Base-by-base conservation (phyloP, 2,888 invertebrate species). In the Drosophila yooni region DNA sequence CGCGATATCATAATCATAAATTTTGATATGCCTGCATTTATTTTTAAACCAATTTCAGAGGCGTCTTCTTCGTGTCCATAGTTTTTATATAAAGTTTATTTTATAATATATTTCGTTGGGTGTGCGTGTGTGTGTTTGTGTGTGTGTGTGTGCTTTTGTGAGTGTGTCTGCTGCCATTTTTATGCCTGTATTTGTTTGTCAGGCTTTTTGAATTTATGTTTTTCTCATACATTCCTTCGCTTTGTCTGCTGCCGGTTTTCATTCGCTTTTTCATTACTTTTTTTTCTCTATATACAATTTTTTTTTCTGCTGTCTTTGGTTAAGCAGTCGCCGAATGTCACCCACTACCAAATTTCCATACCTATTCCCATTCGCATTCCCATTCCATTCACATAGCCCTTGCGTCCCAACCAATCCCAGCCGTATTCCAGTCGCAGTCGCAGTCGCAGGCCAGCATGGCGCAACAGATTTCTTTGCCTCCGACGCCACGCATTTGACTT, bases 401-500 rank as follows among this genome's bases (percentile, higher is more conserved):
- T 43, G 48, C 72, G 43, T 69, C 77, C 59, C 76, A 63, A 38
- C 51, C 69, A 48, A 52, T 65, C 60, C 65, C 63, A 63, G 56
- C 34, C 62, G 38, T 58, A 36, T 72, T 64, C 52, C 72, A 70
- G 52, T 38, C 66, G n/a, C 66, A 70, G 64, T 62, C 50, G 43
- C 69, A 65, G 76, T 64, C 56, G 54, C 58, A 74, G 67, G 65
- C 66, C 63, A 25, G 58, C 68, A 53, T 82, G 72, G 83, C 83
- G 85, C 88, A 88, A 88, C 85, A 85, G 88, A 86, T 85, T 85
- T 85, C 83, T 82, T 69, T 78, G 80, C 88, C 86, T 82, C 78
- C 80, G 77, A 83, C 86, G 78, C 76, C 58, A 89, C 86, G 77
- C 78, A 89, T 89, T 89, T 89, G 89, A 90, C 89, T 89, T 89